Evolutionary conservation across 2,888 invertebrate species (phyloP).

Genomic region (Papilio demoleus): DNA sequence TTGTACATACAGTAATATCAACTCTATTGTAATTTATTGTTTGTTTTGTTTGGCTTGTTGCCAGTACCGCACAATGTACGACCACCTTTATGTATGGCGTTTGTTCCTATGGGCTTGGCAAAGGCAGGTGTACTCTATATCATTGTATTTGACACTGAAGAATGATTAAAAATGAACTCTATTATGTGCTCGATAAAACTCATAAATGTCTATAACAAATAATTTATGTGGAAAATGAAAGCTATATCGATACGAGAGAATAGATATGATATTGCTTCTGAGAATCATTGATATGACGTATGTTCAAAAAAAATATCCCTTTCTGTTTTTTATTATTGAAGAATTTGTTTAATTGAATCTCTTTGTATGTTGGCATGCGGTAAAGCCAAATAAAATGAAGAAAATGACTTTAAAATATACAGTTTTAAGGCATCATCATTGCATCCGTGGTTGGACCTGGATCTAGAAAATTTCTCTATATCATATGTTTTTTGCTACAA

Average conservation of each 20-base stretch:
- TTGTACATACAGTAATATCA: constrained; percentile 3
- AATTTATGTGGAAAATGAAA: not conserved
- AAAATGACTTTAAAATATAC: not conserved
- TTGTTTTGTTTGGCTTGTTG: constrained; percentile 33
- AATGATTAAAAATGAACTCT: constrained; percentile 8
- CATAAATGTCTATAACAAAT: constrained; percentile 4
- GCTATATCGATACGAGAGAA: not conserved
- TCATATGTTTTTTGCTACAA: no score
- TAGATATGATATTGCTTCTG: not conserved
- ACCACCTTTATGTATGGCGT: not conserved
- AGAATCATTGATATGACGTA: no score
- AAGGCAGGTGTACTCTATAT: not conserved
- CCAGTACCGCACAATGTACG: constrained; percentile 28
- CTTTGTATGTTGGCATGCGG: not conserved
- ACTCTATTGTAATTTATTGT: constrained; percentile 14
- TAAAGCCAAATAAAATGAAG: not conserved
- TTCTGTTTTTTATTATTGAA: not conserved
- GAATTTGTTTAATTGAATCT: not conserved
- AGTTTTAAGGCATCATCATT: no score
- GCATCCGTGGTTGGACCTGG: no score
- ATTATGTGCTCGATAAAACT: not conserved
- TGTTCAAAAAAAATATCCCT: not conserved
- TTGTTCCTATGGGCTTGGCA: constrained; percentile 6
- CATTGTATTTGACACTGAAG: not conserved
- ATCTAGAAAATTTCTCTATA: no score